Percentiles rank a stretch among this genome's conserved stretches.
These are phyloP conservation scores for Rhagoletis zephyria DNA, from an alignment of 1,140 invertebrate genomes.

Conservation along the genomic window DNA sequence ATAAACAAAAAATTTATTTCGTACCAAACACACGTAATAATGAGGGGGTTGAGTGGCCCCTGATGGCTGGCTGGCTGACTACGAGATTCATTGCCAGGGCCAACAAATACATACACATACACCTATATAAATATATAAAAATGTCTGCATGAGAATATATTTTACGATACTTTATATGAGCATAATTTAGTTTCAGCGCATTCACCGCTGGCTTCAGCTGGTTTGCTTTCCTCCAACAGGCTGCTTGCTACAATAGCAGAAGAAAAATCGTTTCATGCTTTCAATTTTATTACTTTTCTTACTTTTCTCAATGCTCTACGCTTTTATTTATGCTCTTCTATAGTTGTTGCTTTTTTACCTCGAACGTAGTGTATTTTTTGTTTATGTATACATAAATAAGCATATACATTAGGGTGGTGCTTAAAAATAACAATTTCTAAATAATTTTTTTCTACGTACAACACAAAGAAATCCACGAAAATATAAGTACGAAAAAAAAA, in stretches of 20 bases:
- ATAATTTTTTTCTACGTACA: no score
- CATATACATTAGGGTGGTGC: no score
- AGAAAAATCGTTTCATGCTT: constrained; percentile 52
- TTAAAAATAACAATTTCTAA: no score
- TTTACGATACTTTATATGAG: constrained; percentile 45
- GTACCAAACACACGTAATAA: background rate
- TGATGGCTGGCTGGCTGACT: background rate
- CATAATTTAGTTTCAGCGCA: constrained; percentile 23
- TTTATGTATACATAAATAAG: background rate
- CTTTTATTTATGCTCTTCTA: constrained; percentile 23
- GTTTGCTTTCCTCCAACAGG: background rate
- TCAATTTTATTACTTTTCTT: constrained; percentile 54
- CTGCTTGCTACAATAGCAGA: background rate
- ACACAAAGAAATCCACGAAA: no score
- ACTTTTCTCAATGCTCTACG: constrained; percentile 6
- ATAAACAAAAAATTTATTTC: background rate
- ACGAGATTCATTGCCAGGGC: background rate
- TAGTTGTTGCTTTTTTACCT: background rate
- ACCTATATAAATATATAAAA: background rate
- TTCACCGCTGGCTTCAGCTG: background rate
- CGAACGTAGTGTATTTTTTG: background rate
- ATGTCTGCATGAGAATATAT: background rate
- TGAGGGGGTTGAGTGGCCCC: background rate
- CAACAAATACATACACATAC: background rate
- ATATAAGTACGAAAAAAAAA: no score